Base-by-base conservation (phyloP, 2,888 invertebrate species). In the Hemithea aestivaria region DNA sequence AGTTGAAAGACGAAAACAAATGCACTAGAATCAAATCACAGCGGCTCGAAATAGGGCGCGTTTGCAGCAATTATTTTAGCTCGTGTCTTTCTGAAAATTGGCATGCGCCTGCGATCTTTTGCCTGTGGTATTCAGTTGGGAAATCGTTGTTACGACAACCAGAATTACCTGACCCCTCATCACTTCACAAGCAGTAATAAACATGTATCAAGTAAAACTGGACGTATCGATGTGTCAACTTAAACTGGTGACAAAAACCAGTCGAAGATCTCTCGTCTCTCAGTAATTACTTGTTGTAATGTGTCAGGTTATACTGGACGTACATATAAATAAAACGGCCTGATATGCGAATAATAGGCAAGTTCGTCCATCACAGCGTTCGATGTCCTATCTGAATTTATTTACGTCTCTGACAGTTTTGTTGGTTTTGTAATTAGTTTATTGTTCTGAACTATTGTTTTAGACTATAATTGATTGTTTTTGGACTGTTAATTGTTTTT, bases 21-120 rank as follows among this genome's bases (percentile, higher is more conserved):
- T 61, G 55, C 66, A 71, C 75, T 80, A 79, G 77, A 82, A 77
- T 78, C 77, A 76, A 81, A 76, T 73, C 70, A 79, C 72, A 72
- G 68, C 73, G 60, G 60, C 69, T 79, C 73, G 74, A 85, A 85
- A 87, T 85, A 85, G 85, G 84, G 79, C 85, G 75, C 72, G 78
- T 81, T 81, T 83, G 81, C 73, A 69, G 76, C 77, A 84, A 85
- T 87, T 85, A 87, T 87, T 87, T 85, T 83, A 82, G 85, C 72
- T 76, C 80, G 20, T 79, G 85, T 84, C 87, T 87, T 87, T 87
- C 83, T 83, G 84, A 85, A 87, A 85, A 85, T 87, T 87, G 87
- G 87, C 85, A 87, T 79, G 77, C 66, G 81, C 73, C 77, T 76
- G 75, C 73, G 80, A 81, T 79, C 80, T 82, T 80, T 80, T 78